Conservation (phyloP, 2,797 vertebrate species). For the Adelosebastes latens region DNA sequence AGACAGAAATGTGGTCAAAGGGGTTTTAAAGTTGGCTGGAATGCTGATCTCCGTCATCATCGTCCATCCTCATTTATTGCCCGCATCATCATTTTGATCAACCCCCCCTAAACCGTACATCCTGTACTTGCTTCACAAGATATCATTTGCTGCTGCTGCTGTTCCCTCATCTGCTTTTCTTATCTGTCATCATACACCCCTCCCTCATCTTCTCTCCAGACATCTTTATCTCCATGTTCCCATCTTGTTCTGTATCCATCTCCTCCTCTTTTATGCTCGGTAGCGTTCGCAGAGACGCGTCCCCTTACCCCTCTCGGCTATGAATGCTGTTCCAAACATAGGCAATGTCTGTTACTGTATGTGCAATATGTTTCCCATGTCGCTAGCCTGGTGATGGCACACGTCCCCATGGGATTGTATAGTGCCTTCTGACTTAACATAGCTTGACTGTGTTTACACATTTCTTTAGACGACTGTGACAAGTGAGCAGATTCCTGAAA, state of each 20-base stretch:
- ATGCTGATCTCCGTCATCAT: neutral
- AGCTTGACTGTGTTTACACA: slow-evolving; percentile 72
- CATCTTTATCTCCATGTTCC: slow-evolving; percentile 67
- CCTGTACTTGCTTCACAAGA: slow-evolving; percentile 8
- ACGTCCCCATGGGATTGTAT: slow-evolving; percentile 49
- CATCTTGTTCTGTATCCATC: slow-evolving; percentile 66
- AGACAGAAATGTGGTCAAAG: slow-evolving; percentile 13
- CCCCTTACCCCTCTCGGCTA: slow-evolving; percentile 41
- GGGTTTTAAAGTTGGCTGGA: slow-evolving; percentile 17
- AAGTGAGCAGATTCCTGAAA: slow-evolving; percentile 64
- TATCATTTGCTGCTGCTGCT: slow-evolving; percentile 27
- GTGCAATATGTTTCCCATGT: slow-evolving; percentile 41
- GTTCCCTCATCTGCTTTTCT: slow-evolving; percentile 46
- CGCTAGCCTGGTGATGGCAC: slow-evolving; percentile 52
- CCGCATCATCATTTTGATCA: slow-evolving; percentile 30
- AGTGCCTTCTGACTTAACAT: slow-evolving; percentile 70
- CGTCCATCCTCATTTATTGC: slow-evolving; percentile 24
- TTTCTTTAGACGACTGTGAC: slow-evolving; percentile 66
- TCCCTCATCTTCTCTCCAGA: slow-evolving; percentile 55
- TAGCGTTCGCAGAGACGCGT: slow-evolving; percentile 40
- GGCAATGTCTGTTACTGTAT: neutral
- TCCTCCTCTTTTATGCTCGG: slow-evolving; percentile 65
- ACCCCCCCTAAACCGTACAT: slow-evolving; percentile 1
- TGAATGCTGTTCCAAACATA: slow-evolving; percentile 57
- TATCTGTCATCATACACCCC: slow-evolving; percentile 61